Percentiles rank a stretch among this genome's conserved stretches.
Conservation (phyloP, 2,797 vertebrate species). For the Peromyscus melanophrys region DNA sequence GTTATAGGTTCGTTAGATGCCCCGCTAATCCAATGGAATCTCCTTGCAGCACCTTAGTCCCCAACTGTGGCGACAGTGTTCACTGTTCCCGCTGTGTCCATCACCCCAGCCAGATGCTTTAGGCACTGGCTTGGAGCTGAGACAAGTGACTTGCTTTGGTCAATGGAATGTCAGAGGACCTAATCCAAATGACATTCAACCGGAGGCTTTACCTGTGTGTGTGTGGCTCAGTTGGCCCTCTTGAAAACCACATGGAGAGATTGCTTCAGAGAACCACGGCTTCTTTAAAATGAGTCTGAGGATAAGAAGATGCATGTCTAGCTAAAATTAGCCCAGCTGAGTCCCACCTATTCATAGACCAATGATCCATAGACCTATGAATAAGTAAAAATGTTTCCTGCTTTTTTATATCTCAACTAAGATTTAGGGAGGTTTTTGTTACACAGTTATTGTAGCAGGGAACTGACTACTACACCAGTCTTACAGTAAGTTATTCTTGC, state of each 20-base stretch:
- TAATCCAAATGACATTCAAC: not conserved
- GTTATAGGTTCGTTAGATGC: not conserved
- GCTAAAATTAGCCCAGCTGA: not conserved
- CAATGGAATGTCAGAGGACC: not conserved
- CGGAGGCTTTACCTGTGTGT: not conserved
- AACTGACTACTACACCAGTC: not conserved
- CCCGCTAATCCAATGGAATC: slow-evolving; percentile 1
- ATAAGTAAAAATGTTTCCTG: slow-evolving; percentile 27
- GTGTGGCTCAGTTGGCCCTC: slow-evolving; percentile 17
- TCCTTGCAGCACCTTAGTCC: slow-evolving; percentile 37
- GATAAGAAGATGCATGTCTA: slow-evolving; percentile 25
- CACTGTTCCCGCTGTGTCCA: slow-evolving; percentile 31
- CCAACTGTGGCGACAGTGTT: slow-evolving; percentile 31
- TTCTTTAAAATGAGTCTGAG: slow-evolving; percentile 25
- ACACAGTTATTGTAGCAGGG: slow-evolving; percentile 1
- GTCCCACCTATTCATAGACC: not conserved
- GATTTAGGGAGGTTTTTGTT: slow-evolving; percentile 20
- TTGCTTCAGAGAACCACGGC: not conserved
- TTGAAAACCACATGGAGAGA: not conserved
- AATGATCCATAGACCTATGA: not conserved
- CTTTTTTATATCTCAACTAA: not conserved
- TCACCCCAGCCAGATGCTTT: not conserved
- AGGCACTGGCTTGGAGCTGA: slow-evolving; percentile 34
- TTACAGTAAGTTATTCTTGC: slow-evolving; percentile 6
- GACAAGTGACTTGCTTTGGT: slow-evolving; percentile 15